Evolutionary conservation across 2,888 invertebrate genomes (phyloP), one percentile per base, ranked within the genome.

Genomic region (Tenthredo scrophulariae): DNA sequence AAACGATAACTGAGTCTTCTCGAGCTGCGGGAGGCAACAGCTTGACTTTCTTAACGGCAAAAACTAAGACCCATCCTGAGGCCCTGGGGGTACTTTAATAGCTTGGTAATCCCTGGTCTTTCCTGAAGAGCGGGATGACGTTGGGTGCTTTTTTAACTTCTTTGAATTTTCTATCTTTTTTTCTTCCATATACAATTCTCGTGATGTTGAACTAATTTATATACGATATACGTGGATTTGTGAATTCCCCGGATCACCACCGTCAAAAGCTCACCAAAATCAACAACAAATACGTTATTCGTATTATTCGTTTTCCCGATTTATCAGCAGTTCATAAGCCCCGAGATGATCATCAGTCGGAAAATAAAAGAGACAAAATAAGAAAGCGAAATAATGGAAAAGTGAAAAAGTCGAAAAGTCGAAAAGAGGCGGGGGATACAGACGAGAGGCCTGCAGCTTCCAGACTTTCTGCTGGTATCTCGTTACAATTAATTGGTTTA

Each of bases 401-500:
- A 40, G 77, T 13, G 6, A 43, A 43, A 37, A 79, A 58, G 54
- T 43, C 40, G 15, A 40, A 29, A 40, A 67, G 33, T n/a, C 7
- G 29, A 22, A 26, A 54, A 77, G 50, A 7, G 22, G 75, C 40
- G 22, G 54, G n/a, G 37, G 26, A 26, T 10, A 33, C n/a, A 43
- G 58, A 82, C 29, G 26, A 58, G 37, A 37, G 6, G 29, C 79
- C 54, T 75, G 22, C 33, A 37, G 70, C 70, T 37, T 70, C 70
- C 33, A 70, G 70, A 26, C 70, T 29, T 70, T 37, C 37, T 43
- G 33, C 54, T 26, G 58, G 77, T 82, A 85, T 85, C 82, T 82
- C 85, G 85, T 85, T 85, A 85, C 85, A 85, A 85, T 85, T 85
- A 85, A 85, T 85, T 85, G 85, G 85, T 85, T 85, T 85, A 85